Evolutionary conservation across 2,888 invertebrate species (phyloP).

Genomic region (Xanthostigma xanthostigma): DNA sequence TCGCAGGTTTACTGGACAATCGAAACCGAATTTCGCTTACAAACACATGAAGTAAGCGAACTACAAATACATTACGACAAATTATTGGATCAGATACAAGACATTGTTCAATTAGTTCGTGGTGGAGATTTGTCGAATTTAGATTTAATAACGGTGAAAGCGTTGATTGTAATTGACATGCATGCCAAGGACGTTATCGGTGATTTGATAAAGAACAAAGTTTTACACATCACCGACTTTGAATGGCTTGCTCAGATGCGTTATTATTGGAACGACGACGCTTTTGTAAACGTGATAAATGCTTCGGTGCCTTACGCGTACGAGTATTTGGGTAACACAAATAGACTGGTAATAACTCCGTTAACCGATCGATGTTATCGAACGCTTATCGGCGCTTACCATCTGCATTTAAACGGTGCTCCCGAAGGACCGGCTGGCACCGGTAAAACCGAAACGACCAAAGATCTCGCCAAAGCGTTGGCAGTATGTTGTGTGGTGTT

Average conservation of each 20-base stretch:
- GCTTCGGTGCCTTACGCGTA: conserved; percentile 66
- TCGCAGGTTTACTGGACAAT: conserved; percentile 74
- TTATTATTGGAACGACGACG: conserved; percentile 62
- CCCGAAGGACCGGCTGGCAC: conserved; percentile 78
- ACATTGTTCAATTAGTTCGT: conserved; percentile 58
- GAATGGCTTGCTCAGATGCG: conserved; percentile 72
- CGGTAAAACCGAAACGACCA: conserved; percentile 83
- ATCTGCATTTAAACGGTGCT: conserved; percentile 71
- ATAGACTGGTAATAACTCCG: conserved; percentile 60
- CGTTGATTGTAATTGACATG: conserved; percentile 71
- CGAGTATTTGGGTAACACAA: conserved; percentile 72
- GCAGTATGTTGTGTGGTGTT: conserved; percentile 84
- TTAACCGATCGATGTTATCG: conserved; percentile 68
- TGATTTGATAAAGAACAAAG: conserved; percentile 44
- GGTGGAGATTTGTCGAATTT: conserved; percentile 54
- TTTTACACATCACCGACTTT: conserved; percentile 60
- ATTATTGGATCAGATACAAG: conserved; percentile 47
- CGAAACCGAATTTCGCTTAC: conserved; percentile 56
- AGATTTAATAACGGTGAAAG: conserved; percentile 61
- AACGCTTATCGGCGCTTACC: conserved; percentile 69
- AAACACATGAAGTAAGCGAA: conserved; percentile 37
- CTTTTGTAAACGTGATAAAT: conserved; percentile 59
- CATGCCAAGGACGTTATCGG: conserved; percentile 71
- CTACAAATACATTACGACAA: conserved; percentile 38
- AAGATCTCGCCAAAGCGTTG: conserved; percentile 82